Conservation (phyloP, 2,797 vertebrate genomes). For the Stomatorhinus walkeri region DNA sequence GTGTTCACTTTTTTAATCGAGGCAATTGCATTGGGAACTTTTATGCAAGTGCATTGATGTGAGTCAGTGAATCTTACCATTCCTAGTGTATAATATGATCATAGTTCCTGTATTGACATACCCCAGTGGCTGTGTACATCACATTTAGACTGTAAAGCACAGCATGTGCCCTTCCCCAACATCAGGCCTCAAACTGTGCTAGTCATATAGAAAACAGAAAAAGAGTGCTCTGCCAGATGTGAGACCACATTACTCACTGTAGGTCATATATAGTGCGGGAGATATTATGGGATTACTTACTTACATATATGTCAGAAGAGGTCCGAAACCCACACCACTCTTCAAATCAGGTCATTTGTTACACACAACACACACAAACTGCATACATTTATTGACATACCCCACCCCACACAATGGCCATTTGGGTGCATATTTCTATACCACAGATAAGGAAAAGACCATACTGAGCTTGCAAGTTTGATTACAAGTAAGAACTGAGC, state of each 20-base stretch:
- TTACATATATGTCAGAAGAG: not conserved
- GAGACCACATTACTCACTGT: not conserved
- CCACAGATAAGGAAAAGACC: not conserved
- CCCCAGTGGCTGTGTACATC: not conserved
- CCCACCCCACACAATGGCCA: not conserved
- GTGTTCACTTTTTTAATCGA: not conserved
- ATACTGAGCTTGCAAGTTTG: not conserved
- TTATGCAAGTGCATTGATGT: not conserved
- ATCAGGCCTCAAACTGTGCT: not conserved
- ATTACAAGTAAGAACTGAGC: not conserved
- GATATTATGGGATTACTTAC: not conserved
- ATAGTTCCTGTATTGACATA: not conserved
- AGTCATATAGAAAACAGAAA: not conserved
- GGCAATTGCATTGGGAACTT: not conserved
- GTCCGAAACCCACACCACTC: not conserved
- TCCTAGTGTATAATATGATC: not conserved
- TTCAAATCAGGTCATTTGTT: not conserved
- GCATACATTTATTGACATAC: not conserved
- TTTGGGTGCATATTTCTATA: not conserved
- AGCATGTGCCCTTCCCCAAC: not conserved
- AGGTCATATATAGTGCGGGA: not conserved
- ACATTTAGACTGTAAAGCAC: not conserved
- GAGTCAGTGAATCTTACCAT: not conserved
- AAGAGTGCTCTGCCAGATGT: not conserved
- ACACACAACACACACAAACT: not conserved